Base-by-base conservation (phyloP, 1,140 invertebrate species). In the Tetragonula clypearis region DNA sequence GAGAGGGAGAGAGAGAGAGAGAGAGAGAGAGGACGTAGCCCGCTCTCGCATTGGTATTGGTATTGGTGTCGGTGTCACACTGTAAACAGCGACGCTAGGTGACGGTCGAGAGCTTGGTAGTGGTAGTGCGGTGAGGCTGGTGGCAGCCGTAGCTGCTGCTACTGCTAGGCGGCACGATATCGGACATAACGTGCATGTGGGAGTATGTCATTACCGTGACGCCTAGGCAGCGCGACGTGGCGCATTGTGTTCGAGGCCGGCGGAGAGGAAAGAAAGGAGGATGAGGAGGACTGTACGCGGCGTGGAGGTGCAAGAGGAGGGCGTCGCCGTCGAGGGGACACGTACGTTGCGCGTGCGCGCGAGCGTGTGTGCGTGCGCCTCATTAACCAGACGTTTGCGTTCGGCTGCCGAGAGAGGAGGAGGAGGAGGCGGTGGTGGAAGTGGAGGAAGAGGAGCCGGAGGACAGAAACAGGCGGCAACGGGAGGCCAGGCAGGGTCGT, bases 201-300 rank as follows among this genome's bases (percentile, higher is more conserved):
- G 92, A 93, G 93, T 93, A 92, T 92, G 91, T 93, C 92, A 93
- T 93, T 93, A 93, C 90, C 90, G 92, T 92, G 91, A 92, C 91
- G 91, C 92, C 91, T 92, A 92, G 93, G 91, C 92, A 89, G 92
- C 85, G 90, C 88, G 92, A 91, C 89, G 92, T 88, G 88, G 88
- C 84, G 92, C 90, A 93, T 93, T 93, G 93, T 93, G 89, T 91
- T 91, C 87, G 86, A 88, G 83, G 72, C 82, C 86, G 84, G 82
- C 80, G 68, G 77, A 81, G 89, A 87, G 88, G 79, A 86, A 87
- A 87, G 79, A 88, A 87, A 87, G 88, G 85, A 85, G 82, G 88
- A 91, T 86, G 84, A 82, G 80, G 79, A 77, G 35, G 79, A 35
- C 35, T 26, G 74, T 62, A 79, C 76, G 79, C 77, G 83, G 76